Conservation (phyloP, 2,113 vertebrate genomes). For the Ellobius talpinus region DNA sequence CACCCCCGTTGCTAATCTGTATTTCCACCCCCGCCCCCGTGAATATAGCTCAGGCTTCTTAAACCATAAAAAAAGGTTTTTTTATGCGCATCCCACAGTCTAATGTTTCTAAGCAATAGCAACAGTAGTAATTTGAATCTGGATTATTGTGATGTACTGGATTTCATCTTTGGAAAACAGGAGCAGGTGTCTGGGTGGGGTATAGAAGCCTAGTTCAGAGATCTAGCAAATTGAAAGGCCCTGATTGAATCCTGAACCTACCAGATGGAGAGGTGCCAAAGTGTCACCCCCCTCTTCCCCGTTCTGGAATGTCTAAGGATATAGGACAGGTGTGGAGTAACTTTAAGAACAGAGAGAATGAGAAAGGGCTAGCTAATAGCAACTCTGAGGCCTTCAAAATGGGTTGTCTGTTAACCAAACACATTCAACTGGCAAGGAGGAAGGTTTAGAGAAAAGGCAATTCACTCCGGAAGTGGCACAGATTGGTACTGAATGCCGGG, state of each 20-base stretch:
- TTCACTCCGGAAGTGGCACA: not conserved
- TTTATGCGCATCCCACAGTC: fast-evolving
- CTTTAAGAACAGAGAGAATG: not conserved
- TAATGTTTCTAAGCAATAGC: not conserved
- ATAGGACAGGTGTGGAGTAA: not conserved
- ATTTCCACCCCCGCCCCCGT: not conserved
- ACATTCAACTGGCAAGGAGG: not conserved
- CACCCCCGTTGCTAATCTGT: not conserved
- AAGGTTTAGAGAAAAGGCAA: not conserved
- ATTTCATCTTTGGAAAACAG: not conserved
- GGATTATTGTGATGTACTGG: not conserved
- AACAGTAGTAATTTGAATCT: not conserved
- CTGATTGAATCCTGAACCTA: not conserved
- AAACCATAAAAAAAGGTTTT: not conserved
- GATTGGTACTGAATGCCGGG: not conserved
- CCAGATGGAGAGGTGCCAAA: not conserved
- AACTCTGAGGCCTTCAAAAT: not conserved
- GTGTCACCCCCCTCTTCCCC: not conserved
- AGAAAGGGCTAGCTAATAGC: not conserved
- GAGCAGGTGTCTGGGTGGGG: not conserved
- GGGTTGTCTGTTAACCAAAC: not conserved
- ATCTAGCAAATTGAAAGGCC: not conserved
- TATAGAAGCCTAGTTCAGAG: not conserved
- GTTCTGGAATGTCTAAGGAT: not conserved
- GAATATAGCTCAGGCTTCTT: not conserved